Conservation (phyloP, 2,888 invertebrate species). For the Piscicola geometra region DNA sequence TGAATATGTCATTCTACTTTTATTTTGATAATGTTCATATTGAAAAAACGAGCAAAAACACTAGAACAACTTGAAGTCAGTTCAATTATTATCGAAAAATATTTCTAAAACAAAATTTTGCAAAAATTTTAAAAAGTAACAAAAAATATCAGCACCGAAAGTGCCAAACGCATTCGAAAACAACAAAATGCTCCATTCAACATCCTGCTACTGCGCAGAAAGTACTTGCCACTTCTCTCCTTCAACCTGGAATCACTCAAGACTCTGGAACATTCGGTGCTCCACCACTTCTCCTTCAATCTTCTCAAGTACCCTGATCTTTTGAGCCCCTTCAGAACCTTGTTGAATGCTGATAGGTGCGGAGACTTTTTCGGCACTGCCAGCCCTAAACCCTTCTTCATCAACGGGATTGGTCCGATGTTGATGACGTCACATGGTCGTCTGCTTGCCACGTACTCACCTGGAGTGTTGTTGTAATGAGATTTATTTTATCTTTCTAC, state of each 20-base stretch:
- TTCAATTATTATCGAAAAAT: neutral
- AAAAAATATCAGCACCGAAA: neutral
- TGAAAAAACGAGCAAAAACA: neutral
- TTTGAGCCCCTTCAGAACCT: constrained; percentile 34
- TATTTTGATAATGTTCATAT: too few relatives aligned
- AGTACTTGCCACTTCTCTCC: neutral
- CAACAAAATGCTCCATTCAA: neutral
- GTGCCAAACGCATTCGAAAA: neutral
- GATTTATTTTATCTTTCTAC: too few relatives aligned
- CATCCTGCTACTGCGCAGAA: constrained; percentile 2
- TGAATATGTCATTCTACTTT: neutral
- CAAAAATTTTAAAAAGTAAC: too few relatives aligned
- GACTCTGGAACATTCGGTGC: constrained; percentile 2
- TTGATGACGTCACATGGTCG: constrained; percentile 41
- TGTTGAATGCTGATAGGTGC: constrained; percentile 38
- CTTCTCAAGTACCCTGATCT: constrained; percentile 36
- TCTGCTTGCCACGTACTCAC: constrained; percentile 40
- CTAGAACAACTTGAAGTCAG: neutral
- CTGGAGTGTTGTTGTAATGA: neutral
- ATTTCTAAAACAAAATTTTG: neutral
- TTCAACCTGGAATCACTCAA: constrained; percentile 25
- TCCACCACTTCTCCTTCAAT: constrained; percentile 42
- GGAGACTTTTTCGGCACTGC: constrained; percentile 40
- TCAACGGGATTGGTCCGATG: constrained; percentile 39
- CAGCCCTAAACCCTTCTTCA: constrained; percentile 39